Percentiles rank a stretch among this genome's conserved stretches.
Conservation (phyloP, 2,113 vertebrate species). For the Passerina amoena region DNA sequence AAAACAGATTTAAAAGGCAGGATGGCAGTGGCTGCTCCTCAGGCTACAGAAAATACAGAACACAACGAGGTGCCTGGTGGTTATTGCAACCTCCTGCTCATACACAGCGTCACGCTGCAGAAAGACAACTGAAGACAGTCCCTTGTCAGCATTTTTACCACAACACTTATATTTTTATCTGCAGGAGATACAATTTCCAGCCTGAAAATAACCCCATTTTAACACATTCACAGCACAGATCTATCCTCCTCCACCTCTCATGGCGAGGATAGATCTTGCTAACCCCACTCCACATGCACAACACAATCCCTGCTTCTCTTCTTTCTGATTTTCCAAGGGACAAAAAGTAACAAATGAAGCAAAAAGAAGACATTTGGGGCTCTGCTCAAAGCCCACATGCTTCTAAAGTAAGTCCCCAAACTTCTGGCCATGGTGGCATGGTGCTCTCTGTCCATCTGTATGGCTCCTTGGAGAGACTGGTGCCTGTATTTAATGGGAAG, state of each 20-base stretch:
- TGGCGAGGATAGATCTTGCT: background rate
- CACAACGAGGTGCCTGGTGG: background rate
- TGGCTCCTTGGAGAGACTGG: background rate
- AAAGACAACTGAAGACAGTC: background rate
- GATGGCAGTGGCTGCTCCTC: background rate
- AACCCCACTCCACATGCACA: background rate
- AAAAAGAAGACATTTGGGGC: background rate
- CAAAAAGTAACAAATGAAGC: background rate
- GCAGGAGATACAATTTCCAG: constrained; percentile 1
- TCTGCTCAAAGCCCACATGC: background rate
- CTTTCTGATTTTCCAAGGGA: background rate
- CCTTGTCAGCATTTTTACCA: constrained; percentile 27
- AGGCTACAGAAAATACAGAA: background rate
- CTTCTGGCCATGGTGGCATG: background rate
- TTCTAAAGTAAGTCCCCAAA: background rate
- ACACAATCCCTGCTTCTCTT: background rate
- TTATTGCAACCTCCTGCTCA: background rate
- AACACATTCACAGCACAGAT: background rate
- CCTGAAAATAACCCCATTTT: constrained; percentile 8
- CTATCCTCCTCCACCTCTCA: constrained; percentile 2
- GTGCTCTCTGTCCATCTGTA: background rate
- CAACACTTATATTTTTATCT: constrained; percentile 6
- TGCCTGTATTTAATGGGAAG: background rate
- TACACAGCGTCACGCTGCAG: accelerated
- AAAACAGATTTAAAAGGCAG: background rate